phyloP scores from a whole-genome alignment of 1,140 invertebrate genomes.

The Leptinotarsa texana region DNA sequence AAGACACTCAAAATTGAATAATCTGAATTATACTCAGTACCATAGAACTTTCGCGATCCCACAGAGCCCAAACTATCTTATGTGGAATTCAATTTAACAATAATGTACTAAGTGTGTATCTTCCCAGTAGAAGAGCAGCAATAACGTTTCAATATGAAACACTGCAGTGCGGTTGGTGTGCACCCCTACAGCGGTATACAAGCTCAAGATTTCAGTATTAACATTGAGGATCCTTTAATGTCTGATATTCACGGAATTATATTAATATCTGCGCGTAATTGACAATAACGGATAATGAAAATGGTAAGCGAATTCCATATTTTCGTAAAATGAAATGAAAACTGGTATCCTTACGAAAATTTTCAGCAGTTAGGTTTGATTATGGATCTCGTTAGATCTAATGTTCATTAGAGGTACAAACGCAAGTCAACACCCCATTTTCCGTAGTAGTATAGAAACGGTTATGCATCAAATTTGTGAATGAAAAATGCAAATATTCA shows the following conservation, averaged over 20 bases:
- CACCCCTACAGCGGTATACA: not conserved
- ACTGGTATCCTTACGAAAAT: not conserved
- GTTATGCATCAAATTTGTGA: too few species aligned
- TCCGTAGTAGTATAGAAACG: too few species aligned
- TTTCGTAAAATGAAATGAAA: conserved; percentile 1
- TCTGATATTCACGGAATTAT: conserved; percentile 3
- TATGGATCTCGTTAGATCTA: not conserved
- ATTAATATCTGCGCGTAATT: not conserved
- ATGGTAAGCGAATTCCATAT: not conserved
- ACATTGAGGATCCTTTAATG: not conserved
- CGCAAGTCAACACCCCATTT: not conserved
- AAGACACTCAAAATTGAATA: too few species aligned
- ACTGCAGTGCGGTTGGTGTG: not conserved
- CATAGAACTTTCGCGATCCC: not conserved
- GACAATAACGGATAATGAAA: conserved; percentile 4
- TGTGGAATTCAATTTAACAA: not conserved
- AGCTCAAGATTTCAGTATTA: conserved; percentile 4
- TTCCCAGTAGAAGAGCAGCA: not conserved
- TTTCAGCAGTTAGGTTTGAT: not conserved
- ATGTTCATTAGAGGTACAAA: not conserved
- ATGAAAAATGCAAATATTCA: too few species aligned
- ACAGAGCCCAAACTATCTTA: not conserved
- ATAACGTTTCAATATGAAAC: not conserved
- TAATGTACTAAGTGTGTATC: not conserved
- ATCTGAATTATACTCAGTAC: too few species aligned